phyloP scores from a whole-genome alignment of 2,113 vertebrate genomes.

The Rhagologus leucostigma region DNA sequence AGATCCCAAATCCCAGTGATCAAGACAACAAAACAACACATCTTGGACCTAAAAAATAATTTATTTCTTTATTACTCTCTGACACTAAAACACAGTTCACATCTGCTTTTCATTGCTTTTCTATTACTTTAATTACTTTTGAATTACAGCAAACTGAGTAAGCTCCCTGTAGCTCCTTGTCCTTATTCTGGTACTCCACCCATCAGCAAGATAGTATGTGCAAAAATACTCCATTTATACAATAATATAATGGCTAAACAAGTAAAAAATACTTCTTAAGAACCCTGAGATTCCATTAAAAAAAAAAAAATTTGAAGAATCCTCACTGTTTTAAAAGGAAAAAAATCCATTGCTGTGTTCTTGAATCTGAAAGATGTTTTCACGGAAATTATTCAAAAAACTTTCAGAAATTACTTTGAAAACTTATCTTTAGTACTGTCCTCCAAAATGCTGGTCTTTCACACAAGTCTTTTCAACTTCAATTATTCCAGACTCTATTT shows the following conservation, averaged over 20 bases:
- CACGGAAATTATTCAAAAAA: background rate
- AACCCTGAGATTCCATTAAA: background rate
- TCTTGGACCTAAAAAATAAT: background rate
- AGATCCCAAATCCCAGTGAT: background rate
- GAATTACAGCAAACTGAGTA: background rate
- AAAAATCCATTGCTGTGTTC: background rate
- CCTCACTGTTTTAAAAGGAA: background rate
- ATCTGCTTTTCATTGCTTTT: background rate
- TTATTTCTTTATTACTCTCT: background rate
- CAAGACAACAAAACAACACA: background rate
- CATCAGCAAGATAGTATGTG: background rate
- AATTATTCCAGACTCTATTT: background rate
- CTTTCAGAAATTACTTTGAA: background rate
- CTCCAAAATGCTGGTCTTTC: background rate
- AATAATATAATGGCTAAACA: background rate
- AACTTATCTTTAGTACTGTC: background rate
- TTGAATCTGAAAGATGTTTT: background rate
- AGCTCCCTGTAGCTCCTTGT: background rate
- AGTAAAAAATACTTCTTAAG: background rate
- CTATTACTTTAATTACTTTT: background rate
- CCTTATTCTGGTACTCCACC: background rate
- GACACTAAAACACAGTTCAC: background rate
- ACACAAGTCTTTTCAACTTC: background rate
- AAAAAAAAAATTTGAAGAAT: background rate
- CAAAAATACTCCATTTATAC: background rate